Evolutionary conservation across 2,797 vertebrate genomes (phyloP).

Genomic region (Halcyon leucocephala): DNA sequence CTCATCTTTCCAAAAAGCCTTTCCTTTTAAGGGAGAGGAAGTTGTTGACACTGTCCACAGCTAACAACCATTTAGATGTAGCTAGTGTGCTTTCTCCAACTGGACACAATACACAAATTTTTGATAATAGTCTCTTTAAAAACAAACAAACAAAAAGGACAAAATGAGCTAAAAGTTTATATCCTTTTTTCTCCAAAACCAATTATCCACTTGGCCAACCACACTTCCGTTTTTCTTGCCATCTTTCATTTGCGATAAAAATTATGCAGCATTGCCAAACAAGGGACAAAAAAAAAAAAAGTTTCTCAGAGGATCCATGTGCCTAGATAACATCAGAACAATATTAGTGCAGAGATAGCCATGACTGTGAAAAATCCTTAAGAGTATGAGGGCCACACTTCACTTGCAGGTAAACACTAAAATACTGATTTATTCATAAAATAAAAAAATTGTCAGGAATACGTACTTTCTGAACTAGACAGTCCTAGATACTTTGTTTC

Average conservation of each 20-base stretch:
- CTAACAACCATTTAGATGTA: neutral
- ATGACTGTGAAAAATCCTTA: neutral
- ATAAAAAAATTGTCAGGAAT: neutral
- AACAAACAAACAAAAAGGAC: neutral
- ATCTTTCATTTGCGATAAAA: neutral
- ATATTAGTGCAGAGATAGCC: fast-evolving
- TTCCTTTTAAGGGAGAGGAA: neutral
- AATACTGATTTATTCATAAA: too few species aligned
- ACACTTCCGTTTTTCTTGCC: neutral
- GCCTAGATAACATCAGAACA: neutral
- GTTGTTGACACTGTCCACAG: neutral
- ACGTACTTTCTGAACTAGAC: neutral
- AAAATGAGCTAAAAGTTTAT: neutral
- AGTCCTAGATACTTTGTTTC: neutral
- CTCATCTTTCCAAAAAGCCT: neutral
- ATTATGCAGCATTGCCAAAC: neutral
- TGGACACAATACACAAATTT: neutral
- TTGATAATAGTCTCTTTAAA: neutral
- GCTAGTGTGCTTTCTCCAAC: neutral
- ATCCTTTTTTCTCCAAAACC: neutral
- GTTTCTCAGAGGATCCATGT: neutral
- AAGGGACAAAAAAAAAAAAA: neutral
- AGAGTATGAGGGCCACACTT: neutral
- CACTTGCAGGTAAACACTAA: neutral
- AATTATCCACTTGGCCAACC: neutral